Evolutionary conservation across 2,888 invertebrate genomes (phyloP).

Genomic region (Conomelus anceps): DNA sequence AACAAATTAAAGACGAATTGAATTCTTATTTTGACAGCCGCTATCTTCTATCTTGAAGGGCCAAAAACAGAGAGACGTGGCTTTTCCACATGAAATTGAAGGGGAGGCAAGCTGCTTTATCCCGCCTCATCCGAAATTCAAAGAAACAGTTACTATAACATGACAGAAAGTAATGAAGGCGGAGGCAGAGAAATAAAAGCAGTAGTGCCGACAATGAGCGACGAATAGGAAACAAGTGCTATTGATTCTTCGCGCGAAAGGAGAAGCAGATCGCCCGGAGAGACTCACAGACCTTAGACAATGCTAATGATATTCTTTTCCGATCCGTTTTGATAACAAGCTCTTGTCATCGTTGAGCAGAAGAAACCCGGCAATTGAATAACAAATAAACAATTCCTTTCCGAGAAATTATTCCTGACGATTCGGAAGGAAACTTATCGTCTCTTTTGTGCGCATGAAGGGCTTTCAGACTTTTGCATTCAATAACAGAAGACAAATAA

Average conservation of each 20-base stretch:
- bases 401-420: not conserved
- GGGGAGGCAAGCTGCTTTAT: not conserved
- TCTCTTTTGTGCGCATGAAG: not conserved
- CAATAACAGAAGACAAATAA: not conserved
- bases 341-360: not conserved
- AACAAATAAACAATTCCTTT: not conserved
- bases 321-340: not conserved
- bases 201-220: not conserved
- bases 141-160: not conserved
- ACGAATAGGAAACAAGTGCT: not conserved
- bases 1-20: not conserved
- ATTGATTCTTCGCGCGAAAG: not conserved
- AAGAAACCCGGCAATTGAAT: not conserved
- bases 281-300: not conserved
- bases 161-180: not conserved
- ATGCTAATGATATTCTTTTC: not conserved
- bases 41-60: not conserved
- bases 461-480: not conserved
- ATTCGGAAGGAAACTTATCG: not conserved
- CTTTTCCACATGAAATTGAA: not conserved
- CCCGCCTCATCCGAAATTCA: not conserved
- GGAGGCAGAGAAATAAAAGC: not conserved
- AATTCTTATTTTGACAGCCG: not conserved
- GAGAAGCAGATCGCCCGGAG: not conserved
- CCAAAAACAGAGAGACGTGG: not conserved